Evolutionary conservation across 2,113 vertebrate species (phyloP).

Genomic region (Crypturellus undulatus): DNA sequence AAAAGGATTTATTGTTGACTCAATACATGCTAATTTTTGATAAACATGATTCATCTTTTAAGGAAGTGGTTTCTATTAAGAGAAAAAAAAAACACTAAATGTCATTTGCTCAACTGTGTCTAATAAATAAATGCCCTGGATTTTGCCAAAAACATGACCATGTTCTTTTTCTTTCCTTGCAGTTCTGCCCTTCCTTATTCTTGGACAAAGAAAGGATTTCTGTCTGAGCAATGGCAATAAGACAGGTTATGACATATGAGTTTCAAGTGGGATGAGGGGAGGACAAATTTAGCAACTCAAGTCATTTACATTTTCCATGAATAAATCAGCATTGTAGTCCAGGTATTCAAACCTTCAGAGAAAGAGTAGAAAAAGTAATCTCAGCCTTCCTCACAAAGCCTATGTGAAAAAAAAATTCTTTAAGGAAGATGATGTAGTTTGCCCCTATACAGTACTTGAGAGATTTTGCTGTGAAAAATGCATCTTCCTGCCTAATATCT

Average conservation of each 20-base stretch:
- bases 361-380: not conserved
- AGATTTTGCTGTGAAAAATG: not conserved
- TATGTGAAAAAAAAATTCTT: not conserved
- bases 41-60: no score
- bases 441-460: not conserved
- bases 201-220: not conserved
- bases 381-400: not conserved
- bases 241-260: not conserved
- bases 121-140: not conserved
- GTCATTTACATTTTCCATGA: not conserved
- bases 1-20: not conserved
- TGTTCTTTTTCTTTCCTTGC: not conserved
- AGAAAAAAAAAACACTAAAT: not conserved
- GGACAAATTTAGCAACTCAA: not conserved
- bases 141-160: not conserved
- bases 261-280: not conserved
- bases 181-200: not conserved
- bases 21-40: not conserved
- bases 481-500: not conserved
- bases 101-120: not conserved
- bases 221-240: not conserved
- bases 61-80: not conserved
- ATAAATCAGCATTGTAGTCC: not conserved
- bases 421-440: not conserved
- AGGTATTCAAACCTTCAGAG: not conserved